These are phyloP conservation scores for Euwallacea similis DNA, from an alignment of 1,140 invertebrate genomes.

Conservation along the genomic window DNA sequence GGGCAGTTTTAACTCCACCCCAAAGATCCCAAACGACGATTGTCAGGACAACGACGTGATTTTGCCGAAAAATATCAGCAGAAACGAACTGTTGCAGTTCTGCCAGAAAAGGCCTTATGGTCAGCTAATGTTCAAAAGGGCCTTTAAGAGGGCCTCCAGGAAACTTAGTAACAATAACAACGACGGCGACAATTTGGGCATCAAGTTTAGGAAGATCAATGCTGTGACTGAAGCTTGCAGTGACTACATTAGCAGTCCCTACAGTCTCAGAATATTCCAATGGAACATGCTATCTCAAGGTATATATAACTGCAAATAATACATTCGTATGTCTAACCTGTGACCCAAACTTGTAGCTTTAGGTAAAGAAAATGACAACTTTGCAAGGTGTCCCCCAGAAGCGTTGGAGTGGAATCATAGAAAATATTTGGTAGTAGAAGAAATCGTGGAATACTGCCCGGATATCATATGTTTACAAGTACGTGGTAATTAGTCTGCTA, in stretches of 20 bases:
- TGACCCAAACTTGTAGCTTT: constrained; percentile 56
- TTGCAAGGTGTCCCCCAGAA: constrained; percentile 70
- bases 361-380: constrained; percentile 72
- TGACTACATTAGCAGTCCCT: constrained; percentile 49
- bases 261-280: constrained; percentile 66
- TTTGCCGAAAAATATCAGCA: constrained; percentile 57
- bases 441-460: constrained; percentile 69
- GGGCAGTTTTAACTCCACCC: constrained; percentile 72
- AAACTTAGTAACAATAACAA: constrained; percentile 3
- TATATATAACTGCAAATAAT: constrained; percentile 48
- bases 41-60: constrained; percentile 64
- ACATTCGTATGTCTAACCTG: not conserved
- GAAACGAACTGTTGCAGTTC: constrained; percentile 58
- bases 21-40: constrained; percentile 68
- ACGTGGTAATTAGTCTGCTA: not conserved
- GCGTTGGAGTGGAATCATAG: constrained; percentile 72
- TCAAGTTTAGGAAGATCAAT: constrained; percentile 56
- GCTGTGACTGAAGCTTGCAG: constrained; percentile 55
- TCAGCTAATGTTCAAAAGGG: constrained; percentile 55
- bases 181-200: constrained; percentile 41
- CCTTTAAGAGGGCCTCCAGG: constrained; percentile 48
- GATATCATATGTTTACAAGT: constrained; percentile 75
- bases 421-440: constrained; percentile 70
- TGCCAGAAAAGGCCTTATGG: constrained; percentile 57
- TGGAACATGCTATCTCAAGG: constrained; percentile 80